phyloP scores from a whole-genome alignment of 2,888 invertebrate species.

The Matsumyia berberina region DNA sequence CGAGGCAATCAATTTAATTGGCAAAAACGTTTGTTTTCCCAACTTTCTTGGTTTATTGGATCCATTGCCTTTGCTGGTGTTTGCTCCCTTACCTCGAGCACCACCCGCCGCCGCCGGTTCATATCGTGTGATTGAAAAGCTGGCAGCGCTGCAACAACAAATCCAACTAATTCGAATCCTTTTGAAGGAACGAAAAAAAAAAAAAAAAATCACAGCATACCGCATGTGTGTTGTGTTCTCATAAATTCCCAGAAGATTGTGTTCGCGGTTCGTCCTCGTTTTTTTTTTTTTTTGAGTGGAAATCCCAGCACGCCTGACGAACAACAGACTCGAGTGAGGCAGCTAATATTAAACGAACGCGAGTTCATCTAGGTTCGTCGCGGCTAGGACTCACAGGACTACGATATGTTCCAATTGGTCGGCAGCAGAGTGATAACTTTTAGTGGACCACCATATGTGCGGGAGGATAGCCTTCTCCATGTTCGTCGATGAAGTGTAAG shows the following conservation, averaged over 20 bases:
- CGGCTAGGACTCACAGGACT: not conserved
- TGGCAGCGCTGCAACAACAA: not conserved
- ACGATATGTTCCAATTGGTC: not conserved
- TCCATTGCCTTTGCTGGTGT: not conserved
- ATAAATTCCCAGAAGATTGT: conserved; percentile 5
- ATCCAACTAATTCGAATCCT: not conserved
- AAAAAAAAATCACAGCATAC: not conserved
- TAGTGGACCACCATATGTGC: not conserved
- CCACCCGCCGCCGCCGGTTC: not conserved
- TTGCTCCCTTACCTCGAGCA: not conserved
- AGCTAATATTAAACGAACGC: not conserved
- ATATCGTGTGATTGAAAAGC: conserved; percentile 25
- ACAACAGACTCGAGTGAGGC: not conserved
- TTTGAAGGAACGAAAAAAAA: not conserved
- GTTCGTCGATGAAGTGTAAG: not conserved
- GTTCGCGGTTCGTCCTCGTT: not conserved
- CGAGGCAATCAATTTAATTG: conserved; percentile 68
- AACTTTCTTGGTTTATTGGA: conserved; percentile 10
- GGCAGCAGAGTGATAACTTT: not conserved
- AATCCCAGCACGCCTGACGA: not conserved
- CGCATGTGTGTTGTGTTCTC: not conserved
- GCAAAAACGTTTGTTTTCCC: conserved; percentile 37
- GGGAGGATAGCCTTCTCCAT: not conserved
- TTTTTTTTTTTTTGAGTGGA: not conserved
- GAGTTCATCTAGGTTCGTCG: not conserved